Evolutionary conservation across 1,140 invertebrate genomes (phyloP).

Genomic region (Planococcus citri): DNA sequence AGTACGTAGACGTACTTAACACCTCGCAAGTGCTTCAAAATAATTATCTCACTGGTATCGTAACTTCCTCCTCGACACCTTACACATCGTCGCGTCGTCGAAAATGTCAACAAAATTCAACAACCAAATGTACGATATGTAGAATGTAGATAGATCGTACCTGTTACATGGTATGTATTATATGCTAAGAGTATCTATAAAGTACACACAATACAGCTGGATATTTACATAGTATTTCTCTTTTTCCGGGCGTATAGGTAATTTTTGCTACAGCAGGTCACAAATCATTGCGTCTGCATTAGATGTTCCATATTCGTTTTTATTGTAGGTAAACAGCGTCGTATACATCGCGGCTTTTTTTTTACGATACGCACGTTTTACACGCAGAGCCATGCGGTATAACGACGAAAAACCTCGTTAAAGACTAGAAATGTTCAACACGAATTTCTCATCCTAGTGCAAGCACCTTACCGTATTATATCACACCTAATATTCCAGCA

Average conservation of each 20-base stretch:
- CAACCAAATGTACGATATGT: too few relatives aligned
- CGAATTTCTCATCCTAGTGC: not conserved
- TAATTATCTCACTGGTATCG: too few relatives aligned
- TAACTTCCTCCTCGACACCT: not conserved
- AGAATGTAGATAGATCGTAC: too few relatives aligned
- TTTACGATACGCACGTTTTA: not conserved
- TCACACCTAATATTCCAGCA: not conserved
- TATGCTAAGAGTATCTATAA: too few relatives aligned
- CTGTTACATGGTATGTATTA: too few relatives aligned
- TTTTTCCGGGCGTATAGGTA: not conserved
- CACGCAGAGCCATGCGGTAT: not conserved
- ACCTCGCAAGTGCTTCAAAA: too few relatives aligned
- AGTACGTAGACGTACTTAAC: too few relatives aligned
- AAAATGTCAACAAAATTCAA: not conserved
- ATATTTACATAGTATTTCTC: not conserved
- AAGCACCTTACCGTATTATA: not conserved
- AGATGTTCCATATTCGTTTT: not conserved
- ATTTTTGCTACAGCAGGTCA: not conserved
- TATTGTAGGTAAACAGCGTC: not conserved
- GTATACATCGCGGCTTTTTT: not conserved
- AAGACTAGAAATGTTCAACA: not conserved
- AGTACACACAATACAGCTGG: too few relatives aligned
- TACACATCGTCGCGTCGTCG: too few relatives aligned
- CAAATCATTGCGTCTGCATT: not conserved
- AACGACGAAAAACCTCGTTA: not conserved